Evolutionary conservation across 2,113 vertebrate genomes (phyloP), one percentile per base, ranked within the genome.

Genomic region (Cyprinodon variegatus): DNA sequence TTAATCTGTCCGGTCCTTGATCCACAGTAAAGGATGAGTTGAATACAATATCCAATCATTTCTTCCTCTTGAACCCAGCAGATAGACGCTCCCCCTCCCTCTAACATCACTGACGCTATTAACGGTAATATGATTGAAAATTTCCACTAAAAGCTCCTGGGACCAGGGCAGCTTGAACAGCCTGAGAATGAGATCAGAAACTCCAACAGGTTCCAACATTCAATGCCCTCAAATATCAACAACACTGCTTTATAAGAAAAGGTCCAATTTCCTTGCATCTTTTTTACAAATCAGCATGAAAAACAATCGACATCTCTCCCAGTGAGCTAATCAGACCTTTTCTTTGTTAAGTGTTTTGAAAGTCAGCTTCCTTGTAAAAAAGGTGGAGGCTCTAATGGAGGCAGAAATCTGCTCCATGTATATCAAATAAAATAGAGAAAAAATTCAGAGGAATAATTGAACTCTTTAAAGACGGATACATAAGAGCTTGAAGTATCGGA

Each of bases 81-180:
- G n/a, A 15, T 8, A 8, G 12, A 40, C 20, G 37, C 57, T 37
- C 60, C 63, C 37, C 36, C 38, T 64, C 38, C 17, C 61, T 38
- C 61, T 61, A 48, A 79, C 39, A 10, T 65, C 22, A 13, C 64
- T 37, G 20, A 64, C 45, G 68, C 82, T 77, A 88, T 86, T 87
- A 29, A 81, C 83, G 83, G 75, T 76, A 77, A 90, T 85, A 83
- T 83, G 82, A 88, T 88, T 86, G 82, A 63, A 86, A 82, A 81
- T 76, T 81, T 77, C 70, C 82, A 63, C 22, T 36, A 62, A 74
- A 82, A 82, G 74, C 84, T 81, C 83, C 48, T 43, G 84, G 82
- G 82, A 79, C 75, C 77, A 13, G 17, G 8, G 17, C 57, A 80
- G 72, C 48, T 38, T 70, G 69, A 66, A 70, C 17, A 0, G 68